Evolutionary conservation across 2,797 vertebrate species (phyloP), one percentile per base, ranked within the genome.

Genomic region (Morelia viridis): DNA sequence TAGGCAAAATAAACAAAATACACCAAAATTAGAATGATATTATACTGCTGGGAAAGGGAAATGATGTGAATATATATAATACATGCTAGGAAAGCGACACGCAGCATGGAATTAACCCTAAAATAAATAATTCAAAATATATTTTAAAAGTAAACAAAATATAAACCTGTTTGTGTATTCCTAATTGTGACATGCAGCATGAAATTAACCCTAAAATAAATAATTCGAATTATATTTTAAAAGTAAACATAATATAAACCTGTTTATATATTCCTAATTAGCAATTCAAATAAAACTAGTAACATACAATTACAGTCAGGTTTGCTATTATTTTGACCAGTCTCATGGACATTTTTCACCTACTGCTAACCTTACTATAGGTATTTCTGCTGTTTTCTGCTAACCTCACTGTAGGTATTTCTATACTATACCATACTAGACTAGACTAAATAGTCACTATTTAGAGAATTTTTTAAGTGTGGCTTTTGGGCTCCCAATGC

Each of bases 1-100:
- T 94, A 93, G 94, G 92, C 80, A 96, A 95, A 96, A 94, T 93
- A 93, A 95, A 95, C 65, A 91, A 62, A 46, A 31, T 80, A 91
- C 28, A 86, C 5, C 62, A 64, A 94, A 94, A 90, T 93, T 96
- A 92, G 60, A 84, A 87, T 61, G 90, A 68, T 0, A n/a, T 57
- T 95, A 91, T 93, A 95, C 94, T 87, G 88, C 2, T 89, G 22
- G n/a, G 87, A 76, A 80, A 46, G 15, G 60, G 5, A 60, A 86
- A 93, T 60, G 53, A 76, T 95, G 41, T 92, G 15, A 87, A 91
- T 88, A 83, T 90, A 93, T 58, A 6, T 93, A 90, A 88, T 90
- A n/a, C 28, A 84, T 17, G 31, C 83, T 11, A 83, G 17, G 56
- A 87, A 90, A 87, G 11, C 60, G 6, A 50, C 15, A 87, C 41